phyloP scores from a whole-genome alignment of 2,797 vertebrate genomes.

The Hemitrygon akajei region DNA sequence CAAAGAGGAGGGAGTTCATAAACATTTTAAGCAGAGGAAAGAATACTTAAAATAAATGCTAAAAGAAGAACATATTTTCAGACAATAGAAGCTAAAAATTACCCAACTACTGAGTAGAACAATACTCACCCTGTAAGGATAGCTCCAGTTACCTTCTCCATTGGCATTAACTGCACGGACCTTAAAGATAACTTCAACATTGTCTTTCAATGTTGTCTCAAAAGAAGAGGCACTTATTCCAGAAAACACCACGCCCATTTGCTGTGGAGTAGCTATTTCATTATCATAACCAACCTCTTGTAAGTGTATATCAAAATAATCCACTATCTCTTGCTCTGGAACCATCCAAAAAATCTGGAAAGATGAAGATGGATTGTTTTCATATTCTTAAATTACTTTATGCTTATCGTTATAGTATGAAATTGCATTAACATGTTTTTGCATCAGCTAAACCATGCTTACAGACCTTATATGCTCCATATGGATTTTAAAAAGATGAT shows the following conservation, averaged over 20 bases:
- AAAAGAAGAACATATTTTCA: neutral
- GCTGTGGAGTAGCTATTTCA: neutral
- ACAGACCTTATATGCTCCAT: too few species aligned
- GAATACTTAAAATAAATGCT: neutral
- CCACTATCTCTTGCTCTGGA: slow-evolving; percentile 36
- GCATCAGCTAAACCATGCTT: neutral
- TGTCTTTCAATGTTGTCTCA: slow-evolving; percentile 25
- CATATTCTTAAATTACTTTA: neutral
- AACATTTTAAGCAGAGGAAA: neutral
- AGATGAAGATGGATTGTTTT: neutral
- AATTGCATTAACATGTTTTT: neutral
- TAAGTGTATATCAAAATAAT: slow-evolving; percentile 39
- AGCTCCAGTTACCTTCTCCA: slow-evolving; percentile 35
- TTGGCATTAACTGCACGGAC: slow-evolving; percentile 11
- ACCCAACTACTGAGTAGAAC: neutral
- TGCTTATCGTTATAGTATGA: neutral
- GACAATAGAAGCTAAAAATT: neutral
- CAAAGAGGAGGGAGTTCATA: neutral
- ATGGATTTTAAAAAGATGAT: neutral
- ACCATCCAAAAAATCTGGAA: slow-evolving; percentile 40
- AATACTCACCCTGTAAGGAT: slow-evolving; percentile 37
- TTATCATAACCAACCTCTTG: slow-evolving; percentile 33
- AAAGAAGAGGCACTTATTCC: slow-evolving; percentile 37
- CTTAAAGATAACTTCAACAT: slow-evolving; percentile 18
- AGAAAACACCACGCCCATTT: neutral